phyloP scores from a whole-genome alignment of 2,113 vertebrate genomes.

The Thamnophis sirtalis region DNA sequence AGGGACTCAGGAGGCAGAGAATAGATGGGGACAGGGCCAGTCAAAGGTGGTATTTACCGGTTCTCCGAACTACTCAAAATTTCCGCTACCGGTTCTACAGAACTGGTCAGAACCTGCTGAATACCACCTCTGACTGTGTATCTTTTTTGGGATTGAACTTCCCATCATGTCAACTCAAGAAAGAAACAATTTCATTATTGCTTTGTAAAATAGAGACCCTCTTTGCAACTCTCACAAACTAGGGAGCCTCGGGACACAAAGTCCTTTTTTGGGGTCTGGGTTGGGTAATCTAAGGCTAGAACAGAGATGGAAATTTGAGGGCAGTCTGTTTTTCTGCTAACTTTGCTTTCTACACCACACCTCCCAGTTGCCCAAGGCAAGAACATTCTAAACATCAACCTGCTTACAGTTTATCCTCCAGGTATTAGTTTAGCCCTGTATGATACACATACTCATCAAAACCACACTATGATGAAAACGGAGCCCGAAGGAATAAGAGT shows the following conservation, averaged over 20 bases:
- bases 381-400: not conserved
- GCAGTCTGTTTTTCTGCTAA: not conserved
- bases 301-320: not conserved
- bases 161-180: not conserved
- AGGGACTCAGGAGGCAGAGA: too few relatives aligned
- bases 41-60: too few relatives aligned
- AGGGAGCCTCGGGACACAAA: not conserved
- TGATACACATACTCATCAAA: not conserved
- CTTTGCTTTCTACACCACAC: not conserved
- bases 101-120: too few relatives aligned
- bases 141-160: not conserved
- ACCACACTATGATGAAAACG: not conserved
- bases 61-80: too few relatives aligned
- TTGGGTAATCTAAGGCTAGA: not conserved
- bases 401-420: not conserved
- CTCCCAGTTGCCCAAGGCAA: not conserved
- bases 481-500: conserved; percentile 1
- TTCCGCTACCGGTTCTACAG: too few relatives aligned
- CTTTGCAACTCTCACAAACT: not conserved
- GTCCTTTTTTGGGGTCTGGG: not conserved
- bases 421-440: not conserved
- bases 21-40: too few relatives aligned
- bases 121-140: not conserved
- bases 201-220: not conserved
- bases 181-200: not conserved